These are phyloP conservation scores for Ophthalmolycus amberensis DNA, from an alignment of 2,113 vertebrate species.

Conservation along the genomic window DNA sequence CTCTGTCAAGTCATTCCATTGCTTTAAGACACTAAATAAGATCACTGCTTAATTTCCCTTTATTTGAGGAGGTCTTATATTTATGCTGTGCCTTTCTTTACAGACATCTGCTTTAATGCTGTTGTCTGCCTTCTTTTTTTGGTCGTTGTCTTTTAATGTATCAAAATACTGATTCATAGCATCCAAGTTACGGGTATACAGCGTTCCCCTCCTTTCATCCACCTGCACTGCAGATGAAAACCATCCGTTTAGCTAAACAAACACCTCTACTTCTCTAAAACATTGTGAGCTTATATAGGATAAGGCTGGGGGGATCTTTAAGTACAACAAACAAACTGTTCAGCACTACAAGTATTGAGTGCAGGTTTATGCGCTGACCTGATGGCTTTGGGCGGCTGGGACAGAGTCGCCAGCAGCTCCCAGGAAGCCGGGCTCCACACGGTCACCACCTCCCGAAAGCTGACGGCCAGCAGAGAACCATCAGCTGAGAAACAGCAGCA, in stretches of 20 bases:
- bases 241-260: background rate
- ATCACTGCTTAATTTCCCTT: background rate
- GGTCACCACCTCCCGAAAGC: slow-evolving; percentile 92
- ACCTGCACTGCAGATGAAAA: background rate
- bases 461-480: slow-evolving; percentile 91
- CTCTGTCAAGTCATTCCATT: background rate
- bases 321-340: background rate
- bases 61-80: too few species aligned
- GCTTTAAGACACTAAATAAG: background rate
- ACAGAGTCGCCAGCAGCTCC: slow-evolving; percentile 93
- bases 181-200: background rate
- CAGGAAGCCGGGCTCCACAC: slow-evolving; percentile 92
- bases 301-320: background rate
- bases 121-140: too few species aligned
- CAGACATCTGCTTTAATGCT: too few species aligned
- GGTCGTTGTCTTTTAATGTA: too few species aligned
- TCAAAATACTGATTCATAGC: too few species aligned
- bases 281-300: background rate
- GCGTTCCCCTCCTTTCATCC: background rate
- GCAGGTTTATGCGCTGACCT: slow-evolving; percentile 76
- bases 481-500: slow-evolving; percentile 95
- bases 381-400: slow-evolving; percentile 91
- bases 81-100: too few species aligned
- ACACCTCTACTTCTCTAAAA: background rate
- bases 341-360: background rate